Evolutionary conservation across 2,113 vertebrate species (phyloP).

Genomic region (Naja naja): DNA sequence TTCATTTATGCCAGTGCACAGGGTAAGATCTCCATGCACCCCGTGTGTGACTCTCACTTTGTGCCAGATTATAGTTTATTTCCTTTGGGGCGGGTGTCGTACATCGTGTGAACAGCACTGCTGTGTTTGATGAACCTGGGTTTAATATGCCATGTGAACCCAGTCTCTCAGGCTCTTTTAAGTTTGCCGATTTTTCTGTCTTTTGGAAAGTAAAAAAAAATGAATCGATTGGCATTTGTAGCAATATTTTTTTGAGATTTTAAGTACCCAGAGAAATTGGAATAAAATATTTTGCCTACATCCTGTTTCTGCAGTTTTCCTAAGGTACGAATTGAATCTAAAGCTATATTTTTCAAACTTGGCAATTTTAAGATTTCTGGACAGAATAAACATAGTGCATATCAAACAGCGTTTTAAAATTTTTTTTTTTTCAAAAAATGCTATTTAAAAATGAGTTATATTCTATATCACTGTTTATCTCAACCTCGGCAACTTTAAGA

Average conservation of each 20-base stretch:
- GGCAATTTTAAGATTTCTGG: background rate
- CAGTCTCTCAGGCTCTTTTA: background rate
- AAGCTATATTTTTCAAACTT: background rate
- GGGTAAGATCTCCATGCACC: background rate
- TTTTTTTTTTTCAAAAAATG: no score
- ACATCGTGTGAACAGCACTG: background rate
- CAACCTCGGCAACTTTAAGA: background rate
- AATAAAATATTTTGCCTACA: background rate
- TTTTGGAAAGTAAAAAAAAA: slow-evolving; percentile 19
- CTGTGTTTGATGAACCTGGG: background rate
- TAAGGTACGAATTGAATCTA: background rate
- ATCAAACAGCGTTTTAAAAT: background rate
- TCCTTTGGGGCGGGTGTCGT: background rate
- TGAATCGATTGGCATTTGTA: background rate
- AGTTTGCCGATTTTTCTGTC: background rate
- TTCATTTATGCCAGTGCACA: background rate
- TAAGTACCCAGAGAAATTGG: background rate
- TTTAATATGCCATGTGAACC: background rate
- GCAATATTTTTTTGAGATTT: background rate
- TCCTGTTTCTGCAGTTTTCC: background rate
- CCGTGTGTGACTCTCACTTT: background rate
- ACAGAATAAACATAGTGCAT: background rate
- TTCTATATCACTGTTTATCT: no score
- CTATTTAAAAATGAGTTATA: background rate
- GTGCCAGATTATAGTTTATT: background rate